Percentiles rank a stretch among this genome's conserved stretches.
These are phyloP conservation scores for Diaperis boleti DNA, from an alignment of 2,888 invertebrate genomes.

Conservation along the genomic window DNA sequence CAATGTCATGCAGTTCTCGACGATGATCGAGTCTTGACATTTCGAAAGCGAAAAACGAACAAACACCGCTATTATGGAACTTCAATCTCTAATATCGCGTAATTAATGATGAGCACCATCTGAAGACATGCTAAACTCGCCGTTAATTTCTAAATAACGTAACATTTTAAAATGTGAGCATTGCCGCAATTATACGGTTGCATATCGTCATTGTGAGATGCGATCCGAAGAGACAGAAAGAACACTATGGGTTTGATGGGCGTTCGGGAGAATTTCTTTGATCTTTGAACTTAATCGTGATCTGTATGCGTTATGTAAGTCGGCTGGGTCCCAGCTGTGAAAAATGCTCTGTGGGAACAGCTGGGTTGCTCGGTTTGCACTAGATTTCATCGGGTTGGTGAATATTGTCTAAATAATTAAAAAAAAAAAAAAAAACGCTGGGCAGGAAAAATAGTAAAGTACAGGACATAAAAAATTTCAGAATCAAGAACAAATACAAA, in stretches of 20 bases:
- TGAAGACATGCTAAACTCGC: constrained; percentile 1
- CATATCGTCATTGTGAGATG: neutral
- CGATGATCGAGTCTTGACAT: constrained; percentile 26
- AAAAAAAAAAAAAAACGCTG: too few species aligned
- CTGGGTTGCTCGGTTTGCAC: too few species aligned
- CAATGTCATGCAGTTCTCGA: constrained; percentile 16
- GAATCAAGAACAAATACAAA: too few species aligned
- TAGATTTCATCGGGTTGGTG: too few species aligned
- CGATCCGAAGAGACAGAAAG: neutral
- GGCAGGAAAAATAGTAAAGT: too few species aligned
- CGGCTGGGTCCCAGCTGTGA: too few species aligned
- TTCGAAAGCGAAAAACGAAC: constrained; percentile 8
- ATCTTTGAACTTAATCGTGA: constrained; percentile 8
- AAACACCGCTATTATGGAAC: too few species aligned
- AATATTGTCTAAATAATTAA: too few species aligned
- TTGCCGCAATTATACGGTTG: neutral
- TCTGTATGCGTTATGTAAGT: too few species aligned
- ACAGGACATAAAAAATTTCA: too few species aligned
- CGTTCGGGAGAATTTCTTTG: neutral
- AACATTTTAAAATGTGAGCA: neutral
- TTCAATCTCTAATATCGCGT: neutral
- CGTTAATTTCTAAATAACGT: neutral
- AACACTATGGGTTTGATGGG: neutral
- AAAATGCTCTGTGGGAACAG: too few species aligned
- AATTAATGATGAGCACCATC: constrained; percentile 1